These are phyloP conservation scores for Kryptolebias marmoratus DNA, from an alignment of 2,113 vertebrate species.

Conservation along the genomic window DNA sequence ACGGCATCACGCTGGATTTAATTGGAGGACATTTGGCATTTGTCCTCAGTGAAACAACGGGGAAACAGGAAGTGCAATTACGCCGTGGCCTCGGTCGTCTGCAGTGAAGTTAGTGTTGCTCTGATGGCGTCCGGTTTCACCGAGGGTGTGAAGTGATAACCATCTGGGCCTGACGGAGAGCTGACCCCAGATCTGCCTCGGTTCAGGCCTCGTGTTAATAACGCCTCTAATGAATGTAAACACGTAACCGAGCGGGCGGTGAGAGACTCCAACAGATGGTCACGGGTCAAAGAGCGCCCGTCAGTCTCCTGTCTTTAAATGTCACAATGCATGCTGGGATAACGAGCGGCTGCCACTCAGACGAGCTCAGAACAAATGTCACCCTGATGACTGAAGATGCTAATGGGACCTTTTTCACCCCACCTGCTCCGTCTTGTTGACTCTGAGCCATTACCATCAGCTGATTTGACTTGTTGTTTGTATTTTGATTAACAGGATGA, in stretches of 20 bases:
- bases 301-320: constrained; percentile 41
- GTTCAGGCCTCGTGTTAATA: constrained; percentile 39
- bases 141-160: constrained; percentile 62
- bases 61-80: constrained; percentile 67
- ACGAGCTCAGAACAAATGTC: constrained; percentile 42
- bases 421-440: constrained; percentile 5
- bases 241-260: constrained; percentile 48
- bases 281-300: constrained; percentile 26
- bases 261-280: constrained; percentile 46
- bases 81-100: constrained; percentile 39
- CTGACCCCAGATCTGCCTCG: constrained; percentile 10
- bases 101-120: constrained; percentile 58
- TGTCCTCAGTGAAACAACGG: constrained; percentile 56
- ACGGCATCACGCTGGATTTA: constrained; percentile 36
- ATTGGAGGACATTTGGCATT: constrained; percentile 55
- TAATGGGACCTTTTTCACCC: constrained; percentile 19
- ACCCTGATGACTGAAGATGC: constrained; percentile 39
- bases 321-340: constrained; percentile 54
- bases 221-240: constrained; percentile 59
- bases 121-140: constrained; percentile 47
- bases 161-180: constrained; percentile 40
- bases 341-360: constrained; percentile 56
- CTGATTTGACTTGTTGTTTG: background rate
- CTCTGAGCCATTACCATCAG: background rate
- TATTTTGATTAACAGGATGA: background rate